A percentile compares a stretch with the other conserved stretches of the same genome.
Conservation (phyloP, 64 coral and sea anemone genomes). For the Montipora efflorescens region DNA sequence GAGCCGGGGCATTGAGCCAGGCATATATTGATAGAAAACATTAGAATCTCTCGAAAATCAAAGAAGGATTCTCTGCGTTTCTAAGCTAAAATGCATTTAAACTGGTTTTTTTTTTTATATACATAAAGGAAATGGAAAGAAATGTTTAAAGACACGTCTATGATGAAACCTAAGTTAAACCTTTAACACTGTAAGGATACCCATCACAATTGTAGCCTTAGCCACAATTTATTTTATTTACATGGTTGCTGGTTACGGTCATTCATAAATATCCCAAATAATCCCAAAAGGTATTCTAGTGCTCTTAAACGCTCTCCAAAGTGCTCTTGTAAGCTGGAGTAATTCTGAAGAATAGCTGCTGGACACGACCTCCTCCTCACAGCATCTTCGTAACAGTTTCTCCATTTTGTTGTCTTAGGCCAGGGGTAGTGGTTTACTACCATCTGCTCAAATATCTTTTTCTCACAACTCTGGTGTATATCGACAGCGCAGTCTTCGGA, state of each 20-base stretch:
- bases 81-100: too few species aligned
- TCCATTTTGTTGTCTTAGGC: conserved; percentile 38
- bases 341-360: conserved; percentile 6
- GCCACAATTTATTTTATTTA: neutral
- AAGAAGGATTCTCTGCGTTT: too few species aligned
- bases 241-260: neutral
- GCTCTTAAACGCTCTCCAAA: conserved; percentile 31
- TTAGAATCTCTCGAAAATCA: too few species aligned
- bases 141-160: too few species aligned
- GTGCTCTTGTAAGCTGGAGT: neutral
- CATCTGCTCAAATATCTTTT: conserved; percentile 26
- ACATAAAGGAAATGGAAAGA: too few species aligned
- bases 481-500: conserved; percentile 5
- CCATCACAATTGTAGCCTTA: neutral
- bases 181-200: too few species aligned
- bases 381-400: neutral
- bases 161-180: too few species aligned
- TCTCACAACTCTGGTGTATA: conserved; percentile 36
- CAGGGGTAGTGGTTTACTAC: conserved; percentile 26
- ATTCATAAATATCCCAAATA: conserved; percentile 52
- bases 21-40: too few species aligned
- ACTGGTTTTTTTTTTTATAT: too few species aligned
- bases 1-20: too few species aligned
- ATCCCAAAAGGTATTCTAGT: neutral
- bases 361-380: neutral